Evolutionary conservation across 1,140 invertebrate genomes (phyloP), one percentile per base, ranked within the genome.

Genomic region (Tetramorium simillimum): DNA sequence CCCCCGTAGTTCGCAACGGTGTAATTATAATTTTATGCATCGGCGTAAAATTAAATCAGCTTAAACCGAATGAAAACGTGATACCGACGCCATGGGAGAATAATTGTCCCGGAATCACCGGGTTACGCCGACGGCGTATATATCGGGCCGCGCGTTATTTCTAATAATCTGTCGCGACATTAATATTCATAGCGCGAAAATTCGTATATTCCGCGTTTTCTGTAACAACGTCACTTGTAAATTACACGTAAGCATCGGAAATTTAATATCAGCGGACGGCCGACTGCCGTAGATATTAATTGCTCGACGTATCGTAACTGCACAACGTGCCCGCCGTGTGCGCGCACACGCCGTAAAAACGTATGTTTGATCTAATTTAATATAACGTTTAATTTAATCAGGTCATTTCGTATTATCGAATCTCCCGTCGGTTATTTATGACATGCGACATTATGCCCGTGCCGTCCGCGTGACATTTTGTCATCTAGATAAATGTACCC

Each of bases 181-280:
- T 84, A 84, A 84, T 84, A 84, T 84, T 84, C 80, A 84, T 84
- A 58, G 80, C 69, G 80, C 80, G 80, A 84, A 73, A 84, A 84
- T 84, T 75, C 80, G 80, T 75, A 84, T 81, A 84, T 84, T 62
- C 69, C 56, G 40, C 43, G 40, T 62, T 84, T 84, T 84, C 80
- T 84, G 80, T 84, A 84, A 84, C 80, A 37, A 60, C 69, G 80
- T 84, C 80, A 84, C 80, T 84, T 84, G 80, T 62, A 84, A 84
- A 84, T 84, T 84, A 75, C 80, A 84, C 40, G 69, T 84, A 84
- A 84, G 80, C 80, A 75, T 84, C 80, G 80, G 53, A 60, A 84
- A 84, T 84, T 73, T 73, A 84, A 84, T 84, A 84, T 84, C 80
- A 43, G 18, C 24, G 80, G n/a, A 82, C 69, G 67, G 24, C 53